A percentile compares a stretch with the other conserved stretches of the same genome.
Conservation (phyloP, 2,113 vertebrate genomes). For the Empidonax alnorum region DNA sequence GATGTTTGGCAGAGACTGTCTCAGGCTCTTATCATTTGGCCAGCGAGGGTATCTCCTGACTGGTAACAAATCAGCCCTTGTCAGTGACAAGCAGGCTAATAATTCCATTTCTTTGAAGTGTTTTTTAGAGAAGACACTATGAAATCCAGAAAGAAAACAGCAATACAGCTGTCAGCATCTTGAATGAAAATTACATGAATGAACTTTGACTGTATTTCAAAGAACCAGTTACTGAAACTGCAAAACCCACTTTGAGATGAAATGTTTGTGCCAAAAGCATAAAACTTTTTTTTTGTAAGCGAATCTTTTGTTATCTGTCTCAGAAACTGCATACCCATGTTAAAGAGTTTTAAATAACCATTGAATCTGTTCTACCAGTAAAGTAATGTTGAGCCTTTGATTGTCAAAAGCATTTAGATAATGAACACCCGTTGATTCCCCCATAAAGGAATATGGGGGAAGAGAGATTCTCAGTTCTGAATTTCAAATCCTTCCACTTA, state of each 20-base stretch:
- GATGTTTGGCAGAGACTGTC: neutral
- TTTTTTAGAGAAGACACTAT: neutral
- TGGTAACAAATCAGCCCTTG: neutral
- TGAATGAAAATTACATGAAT: neutral
- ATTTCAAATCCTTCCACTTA: neutral
- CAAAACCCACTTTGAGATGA: neutral
- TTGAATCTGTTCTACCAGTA: neutral
- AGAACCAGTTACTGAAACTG: neutral
- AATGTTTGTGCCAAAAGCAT: neutral
- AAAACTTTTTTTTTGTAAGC: neutral
- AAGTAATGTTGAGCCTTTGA: neutral
- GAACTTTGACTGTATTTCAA: conserved; percentile 8
- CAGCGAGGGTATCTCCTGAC: neutral
- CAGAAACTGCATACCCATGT: neutral
- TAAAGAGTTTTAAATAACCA: conserved; percentile 4
- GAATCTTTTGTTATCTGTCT: neutral
- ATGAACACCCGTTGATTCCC: neutral
- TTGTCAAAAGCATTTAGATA: conserved; percentile 13
- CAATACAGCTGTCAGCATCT: neutral
- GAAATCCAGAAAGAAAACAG: conserved; percentile 5
- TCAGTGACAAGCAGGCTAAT: neutral
- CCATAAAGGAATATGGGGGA: neutral
- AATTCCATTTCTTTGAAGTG: neutral
- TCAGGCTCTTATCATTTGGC: neutral
- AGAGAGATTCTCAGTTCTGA: neutral